Evolutionary conservation across 2,113 vertebrate genomes (phyloP).

Genomic region (Hyperoodon ampullatus): DNA sequence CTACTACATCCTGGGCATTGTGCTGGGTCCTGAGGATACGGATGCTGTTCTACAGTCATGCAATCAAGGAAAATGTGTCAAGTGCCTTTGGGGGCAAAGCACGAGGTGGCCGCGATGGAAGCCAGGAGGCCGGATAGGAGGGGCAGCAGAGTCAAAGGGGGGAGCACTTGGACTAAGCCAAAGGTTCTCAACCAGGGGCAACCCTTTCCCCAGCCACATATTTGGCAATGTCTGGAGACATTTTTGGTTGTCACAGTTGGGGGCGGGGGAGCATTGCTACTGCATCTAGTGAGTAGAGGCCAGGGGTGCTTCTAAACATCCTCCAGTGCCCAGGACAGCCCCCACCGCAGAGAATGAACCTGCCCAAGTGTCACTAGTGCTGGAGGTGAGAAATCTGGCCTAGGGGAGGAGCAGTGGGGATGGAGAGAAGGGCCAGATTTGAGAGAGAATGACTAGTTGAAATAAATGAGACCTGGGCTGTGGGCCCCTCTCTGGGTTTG

Average conservation of each 20-base stretch:
- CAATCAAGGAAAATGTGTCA: fast-evolving
- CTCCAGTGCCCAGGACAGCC: not conserved
- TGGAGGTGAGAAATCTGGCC: not conserved
- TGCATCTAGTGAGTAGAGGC: too few relatives aligned
- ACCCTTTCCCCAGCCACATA: not conserved
- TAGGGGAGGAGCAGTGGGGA: fast-evolving
- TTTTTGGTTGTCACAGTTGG: not conserved
- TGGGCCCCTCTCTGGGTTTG: too few relatives aligned
- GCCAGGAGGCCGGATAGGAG: not conserved
- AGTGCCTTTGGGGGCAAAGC: not conserved
- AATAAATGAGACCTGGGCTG: fast-evolving
- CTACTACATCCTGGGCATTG: fast-evolving
- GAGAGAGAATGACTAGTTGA: not conserved
- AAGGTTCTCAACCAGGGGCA: fast-evolving
- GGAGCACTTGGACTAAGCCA: not conserved
- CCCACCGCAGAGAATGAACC: not conserved
- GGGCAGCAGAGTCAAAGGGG: too few relatives aligned
- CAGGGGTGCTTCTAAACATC: too few relatives aligned
- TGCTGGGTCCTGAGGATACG: not conserved
- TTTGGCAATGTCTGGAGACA: not conserved
- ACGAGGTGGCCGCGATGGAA: fast-evolving
- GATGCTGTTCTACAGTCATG: fast-evolving
- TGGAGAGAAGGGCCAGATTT: fast-evolving
- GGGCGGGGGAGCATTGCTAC: fast-evolving
- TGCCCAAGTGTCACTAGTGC: fast-evolving